Conservation (phyloP, 2,888 invertebrate genomes). For the Gasteruption jaculator region DNA sequence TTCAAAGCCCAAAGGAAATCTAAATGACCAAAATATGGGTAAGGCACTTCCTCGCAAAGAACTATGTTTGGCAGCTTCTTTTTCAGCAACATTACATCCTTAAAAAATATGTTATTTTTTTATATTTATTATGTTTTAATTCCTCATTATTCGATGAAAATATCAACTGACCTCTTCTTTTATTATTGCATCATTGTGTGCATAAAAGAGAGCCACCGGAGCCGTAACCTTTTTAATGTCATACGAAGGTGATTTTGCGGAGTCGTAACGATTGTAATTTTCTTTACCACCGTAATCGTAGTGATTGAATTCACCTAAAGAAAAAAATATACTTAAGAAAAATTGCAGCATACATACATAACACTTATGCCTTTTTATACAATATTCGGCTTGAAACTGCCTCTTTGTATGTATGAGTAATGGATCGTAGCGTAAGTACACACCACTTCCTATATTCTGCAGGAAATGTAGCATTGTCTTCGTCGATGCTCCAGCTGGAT, state of each 20-base stretch:
- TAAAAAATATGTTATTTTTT: slow-evolving; percentile 18
- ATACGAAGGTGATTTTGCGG: too few species aligned
- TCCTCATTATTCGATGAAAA: slow-evolving; percentile 3
- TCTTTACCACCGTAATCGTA: too few species aligned
- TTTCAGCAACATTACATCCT: slow-evolving; percentile 58
- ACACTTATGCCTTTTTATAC: too few species aligned
- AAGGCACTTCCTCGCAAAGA: slow-evolving; percentile 59
- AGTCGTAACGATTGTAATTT: too few species aligned
- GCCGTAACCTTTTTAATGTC: too few species aligned
- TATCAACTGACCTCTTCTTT: slow-evolving; percentile 11
- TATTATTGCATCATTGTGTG: slow-evolving; percentile 17
- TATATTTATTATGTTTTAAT: slow-evolving; percentile 1
- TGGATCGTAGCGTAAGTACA: too few species aligned
- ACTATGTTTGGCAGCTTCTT: slow-evolving; percentile 54
- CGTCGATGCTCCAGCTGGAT: slow-evolving; percentile 68
- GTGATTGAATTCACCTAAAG: slow-evolving; percentile 32
- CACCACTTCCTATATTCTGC: slow-evolving; percentile 48
- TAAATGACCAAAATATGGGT: slow-evolving; percentile 63
- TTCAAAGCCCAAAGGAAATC: slow-evolving; percentile 67
- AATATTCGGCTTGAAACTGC: too few species aligned
- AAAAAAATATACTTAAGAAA: not conserved
- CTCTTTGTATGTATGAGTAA: too few species aligned
- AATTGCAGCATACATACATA: too few species aligned
- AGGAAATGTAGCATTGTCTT: slow-evolving; percentile 66
- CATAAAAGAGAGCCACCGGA: slow-evolving; percentile 17